Evolutionary conservation across 92 coral and sea anemone species (phyloP).

Genomic region (Parazoanthus swiftii): DNA sequence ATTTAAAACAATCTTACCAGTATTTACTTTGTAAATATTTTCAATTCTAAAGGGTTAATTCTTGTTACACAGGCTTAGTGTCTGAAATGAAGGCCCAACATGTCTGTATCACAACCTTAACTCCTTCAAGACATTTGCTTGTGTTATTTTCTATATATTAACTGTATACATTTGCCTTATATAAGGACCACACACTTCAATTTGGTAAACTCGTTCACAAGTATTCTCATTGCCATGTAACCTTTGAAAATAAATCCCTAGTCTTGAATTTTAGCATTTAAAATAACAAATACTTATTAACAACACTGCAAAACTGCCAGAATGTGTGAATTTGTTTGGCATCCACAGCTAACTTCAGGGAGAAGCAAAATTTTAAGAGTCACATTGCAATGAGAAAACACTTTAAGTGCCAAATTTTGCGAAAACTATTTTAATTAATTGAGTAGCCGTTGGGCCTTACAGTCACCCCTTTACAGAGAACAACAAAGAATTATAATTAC

Average conservation of each 20-base stretch:
- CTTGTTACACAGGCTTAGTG: too few species aligned
- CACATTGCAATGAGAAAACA: neutral
- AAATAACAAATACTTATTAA: too few species aligned
- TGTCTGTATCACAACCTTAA: neutral
- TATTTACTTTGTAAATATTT: neutral
- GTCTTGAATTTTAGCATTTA: too few species aligned
- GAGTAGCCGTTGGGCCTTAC: neutral
- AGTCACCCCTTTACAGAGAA: neutral
- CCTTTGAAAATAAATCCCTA: neutral
- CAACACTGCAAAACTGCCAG: neutral
- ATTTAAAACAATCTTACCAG: neutral
- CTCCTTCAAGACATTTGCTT: neutral
- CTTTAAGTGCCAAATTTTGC: neutral
- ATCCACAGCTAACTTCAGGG: neutral
- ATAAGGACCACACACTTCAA: neutral
- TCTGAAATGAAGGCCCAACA: neutral
- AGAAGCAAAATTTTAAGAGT: neutral
- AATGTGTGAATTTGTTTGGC: neutral
- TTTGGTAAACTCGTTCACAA: too few species aligned
- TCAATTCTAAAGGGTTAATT: neutral
- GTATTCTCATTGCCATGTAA: neutral
- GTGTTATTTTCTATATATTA: too few species aligned
- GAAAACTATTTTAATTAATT: neutral
- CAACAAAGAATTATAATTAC: too few species aligned
- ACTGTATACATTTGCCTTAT: neutral